Evolutionary conservation across 2,888 invertebrate species (phyloP), one percentile per base, ranked within the genome.

Genomic region (Argyra leucocephala): DNA sequence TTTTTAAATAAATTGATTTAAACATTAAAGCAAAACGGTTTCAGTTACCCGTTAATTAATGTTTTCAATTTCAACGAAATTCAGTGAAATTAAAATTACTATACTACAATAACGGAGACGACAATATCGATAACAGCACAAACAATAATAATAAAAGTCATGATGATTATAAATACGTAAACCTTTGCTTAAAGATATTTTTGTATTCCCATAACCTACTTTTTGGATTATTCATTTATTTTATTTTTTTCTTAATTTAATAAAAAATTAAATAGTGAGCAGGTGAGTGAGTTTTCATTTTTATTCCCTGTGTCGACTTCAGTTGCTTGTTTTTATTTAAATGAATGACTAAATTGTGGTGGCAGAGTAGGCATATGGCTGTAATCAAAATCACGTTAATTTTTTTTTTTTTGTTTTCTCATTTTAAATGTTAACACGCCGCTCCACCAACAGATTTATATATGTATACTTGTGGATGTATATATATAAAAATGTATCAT

Each of bases 311-410:
- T 37, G 10, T 37, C 3, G 12, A 3, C 12, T 37, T 37, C 12
- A 31, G n/a, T n/a, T n/a, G 5, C 4, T 26, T 26, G 9, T 31
- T 31, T 12, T 48, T 48, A 2, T 48, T 48, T 48, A 48, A 48
- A 48, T 48, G 48, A 48, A 48, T 48, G 18, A 48, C 48, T 48
- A 48, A 48, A 48, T 48, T 48, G 48, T 1, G 15, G 4, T 10
- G 18, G 48, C 48, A 48, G 4, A 48, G 15, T 26, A 31, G 18
- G 48, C 48, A 48, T n/a, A 48, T n/a, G 48, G 15, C 48, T 48
- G 48, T 48, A 48, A 48, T 48, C 48, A 48, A 48, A 48, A 48
- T 48, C 48, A 48, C 48, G 48, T 48, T 48, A 48, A 48, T 4
- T 18, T 15, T 48, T 48, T 48, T 9, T 48, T 48, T n/a, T 9